These are phyloP conservation scores for Lomographa bimaculata DNA, from an alignment of 2,888 invertebrate genomes.

Conservation along the genomic window DNA sequence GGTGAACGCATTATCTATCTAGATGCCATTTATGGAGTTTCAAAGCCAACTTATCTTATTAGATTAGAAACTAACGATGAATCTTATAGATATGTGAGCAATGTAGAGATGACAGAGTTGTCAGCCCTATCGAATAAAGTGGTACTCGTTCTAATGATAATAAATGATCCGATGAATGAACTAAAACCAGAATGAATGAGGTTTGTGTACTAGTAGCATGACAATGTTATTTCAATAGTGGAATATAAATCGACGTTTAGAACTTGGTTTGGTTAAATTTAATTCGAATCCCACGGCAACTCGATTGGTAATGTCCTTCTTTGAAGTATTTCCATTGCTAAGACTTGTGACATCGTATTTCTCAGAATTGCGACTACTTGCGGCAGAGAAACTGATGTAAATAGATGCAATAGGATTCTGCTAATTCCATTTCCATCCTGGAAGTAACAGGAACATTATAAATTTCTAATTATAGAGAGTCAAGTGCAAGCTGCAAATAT, in stretches of 20 bases:
- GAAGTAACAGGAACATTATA: slow-evolving; percentile 5
- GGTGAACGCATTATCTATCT: slow-evolving; percentile 14
- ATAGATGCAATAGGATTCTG: slow-evolving; percentile 1
- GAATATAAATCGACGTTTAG: slow-evolving; percentile 3
- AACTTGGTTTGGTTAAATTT: slow-evolving; percentile 1
- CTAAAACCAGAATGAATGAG: slow-evolving; percentile 18
- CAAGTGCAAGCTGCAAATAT: neutral
- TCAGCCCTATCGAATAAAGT: slow-evolving; percentile 29
- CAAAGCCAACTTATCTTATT: slow-evolving; percentile 19
- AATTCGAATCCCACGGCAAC: slow-evolving; percentile 4
- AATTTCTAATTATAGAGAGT: slow-evolving; percentile 1
- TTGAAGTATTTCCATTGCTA: too few species aligned
- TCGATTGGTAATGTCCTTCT: neutral
- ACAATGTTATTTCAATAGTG: slow-evolving; percentile 27
- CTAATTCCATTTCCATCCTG: slow-evolving; percentile 1
- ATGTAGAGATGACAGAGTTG: slow-evolving; percentile 31
- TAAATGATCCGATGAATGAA: slow-evolving; percentile 41
- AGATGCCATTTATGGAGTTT: slow-evolving; percentile 17
- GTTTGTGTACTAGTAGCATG: slow-evolving; percentile 32
- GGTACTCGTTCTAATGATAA: slow-evolving; percentile 43
- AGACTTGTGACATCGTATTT: neutral
- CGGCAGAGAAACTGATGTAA: neutral
- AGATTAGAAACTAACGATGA: slow-evolving; percentile 19
- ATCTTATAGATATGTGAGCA: slow-evolving; percentile 20
- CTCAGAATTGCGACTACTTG: too few species aligned